A percentile compares a stretch with the other conserved stretches of the same genome.
Conservation (phyloP, 30 jellyfish, hydroid and myxozoan genomes). For the Morbakka virulenta region DNA sequence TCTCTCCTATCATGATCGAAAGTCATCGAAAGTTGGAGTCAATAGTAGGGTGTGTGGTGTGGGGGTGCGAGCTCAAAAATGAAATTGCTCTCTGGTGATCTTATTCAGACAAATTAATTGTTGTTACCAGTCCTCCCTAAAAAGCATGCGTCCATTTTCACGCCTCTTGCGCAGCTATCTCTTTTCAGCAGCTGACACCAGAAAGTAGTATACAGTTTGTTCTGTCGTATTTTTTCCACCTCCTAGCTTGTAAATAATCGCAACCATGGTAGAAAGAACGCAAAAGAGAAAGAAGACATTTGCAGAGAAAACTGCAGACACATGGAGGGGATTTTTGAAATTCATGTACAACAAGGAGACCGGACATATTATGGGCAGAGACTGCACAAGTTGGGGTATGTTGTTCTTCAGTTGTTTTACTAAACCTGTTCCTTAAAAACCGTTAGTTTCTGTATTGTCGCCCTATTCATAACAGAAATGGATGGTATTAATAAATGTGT, state of each 20-base stretch:
- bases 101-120: too few relatives aligned
- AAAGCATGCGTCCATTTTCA: not conserved
- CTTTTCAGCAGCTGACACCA: not conserved
- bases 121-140: not conserved
- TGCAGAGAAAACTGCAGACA: conserved; percentile 53
- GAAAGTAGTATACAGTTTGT: not conserved
- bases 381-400: conserved; percentile 96
- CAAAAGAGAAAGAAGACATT: conserved; percentile 27
- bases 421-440: not conserved
- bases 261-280: conserved; percentile 34
- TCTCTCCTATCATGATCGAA: too few relatives aligned
- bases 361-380: conserved; percentile 92
- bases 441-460: too few relatives aligned
- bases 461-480: too few relatives aligned
- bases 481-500: too few relatives aligned
- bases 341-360: conserved; percentile 79
- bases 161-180: not conserved
- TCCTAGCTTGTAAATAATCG: not conserved
- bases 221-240: not conserved
- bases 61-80: too few relatives aligned
- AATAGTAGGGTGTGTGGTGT: too few relatives aligned
- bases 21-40: too few relatives aligned
- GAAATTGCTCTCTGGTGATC: too few relatives aligned
- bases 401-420: not conserved
- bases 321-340: conserved; percentile 72